Conservation (phyloP, 2,888 invertebrate species). For the Dasysyrphus albostriatus region DNA sequence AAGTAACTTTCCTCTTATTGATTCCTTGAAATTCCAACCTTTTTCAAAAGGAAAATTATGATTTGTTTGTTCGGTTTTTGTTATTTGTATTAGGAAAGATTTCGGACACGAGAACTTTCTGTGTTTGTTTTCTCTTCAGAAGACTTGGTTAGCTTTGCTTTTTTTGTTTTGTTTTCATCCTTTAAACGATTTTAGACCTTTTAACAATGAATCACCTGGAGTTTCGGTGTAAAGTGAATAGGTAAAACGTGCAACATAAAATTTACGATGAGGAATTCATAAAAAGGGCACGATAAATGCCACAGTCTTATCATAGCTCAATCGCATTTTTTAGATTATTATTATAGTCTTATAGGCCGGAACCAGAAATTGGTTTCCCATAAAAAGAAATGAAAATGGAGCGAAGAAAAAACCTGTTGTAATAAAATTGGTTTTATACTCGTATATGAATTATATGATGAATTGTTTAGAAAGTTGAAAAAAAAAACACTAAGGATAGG, state of each 20-base stretch:
- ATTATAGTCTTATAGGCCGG: constrained; percentile 1
- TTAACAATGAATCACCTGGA: neutral
- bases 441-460: neutral
- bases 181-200: neutral
- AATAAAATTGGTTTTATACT: neutral
- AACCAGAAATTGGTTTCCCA: constrained; percentile 10
- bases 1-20: neutral
- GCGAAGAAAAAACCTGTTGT: neutral
- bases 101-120: neutral
- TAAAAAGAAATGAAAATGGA: neutral
- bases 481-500: neutral
- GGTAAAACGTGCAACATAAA: neutral
- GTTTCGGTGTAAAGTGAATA: neutral
- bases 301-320: constrained; percentile 10
- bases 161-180: neutral
- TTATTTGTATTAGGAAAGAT: neutral
- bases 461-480: neutral
- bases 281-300: constrained; percentile 9
- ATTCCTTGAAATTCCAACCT: constrained; percentile 10
- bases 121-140: constrained; percentile 2
- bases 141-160: no score
- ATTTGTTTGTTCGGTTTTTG: neutral
- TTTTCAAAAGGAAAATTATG: neutral
- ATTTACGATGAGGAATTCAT: neutral
- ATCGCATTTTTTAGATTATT: constrained; percentile 11